Evolutionary conservation across 2,797 vertebrate species (phyloP).

Genomic region (Nothura maculosa): DNA sequence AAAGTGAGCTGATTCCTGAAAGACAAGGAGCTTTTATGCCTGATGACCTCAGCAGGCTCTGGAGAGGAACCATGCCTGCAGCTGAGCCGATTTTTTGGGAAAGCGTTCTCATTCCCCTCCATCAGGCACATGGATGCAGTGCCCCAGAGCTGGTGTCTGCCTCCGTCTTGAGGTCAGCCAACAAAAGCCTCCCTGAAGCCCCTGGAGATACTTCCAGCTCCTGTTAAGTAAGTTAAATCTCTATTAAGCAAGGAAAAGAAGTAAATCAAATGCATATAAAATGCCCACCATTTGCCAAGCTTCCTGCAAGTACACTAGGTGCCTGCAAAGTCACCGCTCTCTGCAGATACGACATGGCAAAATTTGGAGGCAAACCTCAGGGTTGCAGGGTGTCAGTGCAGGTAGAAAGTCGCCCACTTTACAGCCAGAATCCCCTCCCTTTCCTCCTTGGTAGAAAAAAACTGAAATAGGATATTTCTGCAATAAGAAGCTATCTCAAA

Average conservation of each 20-base stretch:
- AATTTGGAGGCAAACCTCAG: background rate
- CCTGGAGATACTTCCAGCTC: background rate
- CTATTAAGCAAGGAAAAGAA: background rate
- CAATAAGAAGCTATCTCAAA: fast-evolving
- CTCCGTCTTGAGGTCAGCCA: background rate
- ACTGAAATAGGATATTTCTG: background rate
- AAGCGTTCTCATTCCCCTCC: background rate
- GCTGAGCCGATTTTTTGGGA: background rate
- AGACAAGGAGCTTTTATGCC: background rate
- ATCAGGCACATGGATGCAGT: background rate
- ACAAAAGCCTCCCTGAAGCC: background rate
- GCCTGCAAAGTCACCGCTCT: too few species aligned
- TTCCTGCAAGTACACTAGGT: background rate
- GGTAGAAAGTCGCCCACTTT: fast-evolving
- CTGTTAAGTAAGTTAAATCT: too few species aligned
- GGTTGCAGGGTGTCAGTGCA: background rate
- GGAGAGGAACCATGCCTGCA: background rate
- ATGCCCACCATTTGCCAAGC: background rate
- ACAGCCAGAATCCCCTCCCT: background rate
- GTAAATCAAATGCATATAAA: background rate
- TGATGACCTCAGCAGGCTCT: background rate
- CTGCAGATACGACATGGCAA: too few species aligned
- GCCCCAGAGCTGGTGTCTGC: background rate
- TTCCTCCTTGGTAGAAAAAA: fast-evolving
- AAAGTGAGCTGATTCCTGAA: background rate